Base-by-base conservation (phyloP, 2,888 invertebrate species). In the Plebejus anna region DNA sequence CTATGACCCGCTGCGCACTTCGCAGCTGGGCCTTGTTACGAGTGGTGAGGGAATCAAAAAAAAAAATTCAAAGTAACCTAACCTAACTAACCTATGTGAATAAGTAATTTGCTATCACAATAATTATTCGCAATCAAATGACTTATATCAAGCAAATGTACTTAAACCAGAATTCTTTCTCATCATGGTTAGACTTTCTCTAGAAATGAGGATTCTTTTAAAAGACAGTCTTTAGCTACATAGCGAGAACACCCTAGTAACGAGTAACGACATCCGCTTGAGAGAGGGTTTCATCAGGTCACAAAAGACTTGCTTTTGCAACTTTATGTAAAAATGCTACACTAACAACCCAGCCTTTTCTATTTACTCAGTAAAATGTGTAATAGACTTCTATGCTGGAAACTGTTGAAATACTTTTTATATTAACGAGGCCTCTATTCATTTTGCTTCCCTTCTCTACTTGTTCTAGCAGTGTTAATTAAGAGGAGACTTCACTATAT, bases 231-330 rank as follows among this genome's bases (percentile, higher is more conserved):
- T 71, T 71, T 71, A 42, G 38, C 38, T 71, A 6, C 22, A 42
- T 71, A 51, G 73, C 28, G 22, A 55, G 47, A 11, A 72, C 28
- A 55, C 28, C 55, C 73, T 36, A 28, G 73, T 73, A 73, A 73
- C 51, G 73, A 28, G 73, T 73, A 73, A 73, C 51, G 73, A 73
- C 73, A 73, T 55, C 73, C 51, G 73, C 28, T 55, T 13, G 13
- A 28, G 47, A 51, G 22, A 51, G 28, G 16, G 51, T 7, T 51
- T 22, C 73, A 55, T 51, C 22, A 73, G 13, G 51, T 73, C 47
- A 73, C 51, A 73, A 73, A 28, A 38, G 11, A 28, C 61, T 59
- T 59, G 22, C 61, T 42, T 72, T 72, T 72, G 72, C 47, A 22
- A 47, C 72, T 72, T 71, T 47, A 13, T 47, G 47, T 72, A 72